These are phyloP conservation scores for Actenoides hombroni DNA, from an alignment of 2,113 vertebrate species.

Conservation along the genomic window DNA sequence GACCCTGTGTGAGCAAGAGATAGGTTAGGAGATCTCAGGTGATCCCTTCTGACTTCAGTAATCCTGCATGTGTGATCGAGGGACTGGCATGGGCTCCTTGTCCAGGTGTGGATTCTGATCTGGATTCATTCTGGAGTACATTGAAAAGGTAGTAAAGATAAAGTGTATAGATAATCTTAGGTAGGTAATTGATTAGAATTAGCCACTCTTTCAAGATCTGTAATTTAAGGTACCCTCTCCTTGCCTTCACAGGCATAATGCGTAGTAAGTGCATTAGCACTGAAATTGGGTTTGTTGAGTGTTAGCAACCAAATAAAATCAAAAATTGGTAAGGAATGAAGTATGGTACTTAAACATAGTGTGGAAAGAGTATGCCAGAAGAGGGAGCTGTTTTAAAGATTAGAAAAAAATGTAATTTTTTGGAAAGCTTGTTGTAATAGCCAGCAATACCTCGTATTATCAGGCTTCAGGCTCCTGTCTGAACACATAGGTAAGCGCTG, in stretches of 20 bases:
- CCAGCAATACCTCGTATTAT: background rate
- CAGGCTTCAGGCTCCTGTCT: background rate
- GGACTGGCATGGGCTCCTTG: background rate
- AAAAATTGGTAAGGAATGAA: background rate
- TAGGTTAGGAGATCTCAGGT: background rate
- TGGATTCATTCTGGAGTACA: background rate
- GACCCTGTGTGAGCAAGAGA: accelerated
- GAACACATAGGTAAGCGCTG: background rate
- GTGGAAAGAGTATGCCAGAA: conserved; percentile 46
- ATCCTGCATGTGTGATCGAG: background rate
- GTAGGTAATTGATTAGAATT: background rate
- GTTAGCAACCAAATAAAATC: background rate
- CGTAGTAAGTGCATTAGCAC: background rate
- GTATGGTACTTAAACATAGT: background rate
- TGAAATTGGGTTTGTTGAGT: background rate
- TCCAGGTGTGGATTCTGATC: background rate
- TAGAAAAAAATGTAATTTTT: background rate
- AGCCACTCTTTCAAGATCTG: background rate
- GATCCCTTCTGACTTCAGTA: background rate
- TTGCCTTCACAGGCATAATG: background rate
- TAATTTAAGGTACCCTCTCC: background rate
- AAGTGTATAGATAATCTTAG: background rate
- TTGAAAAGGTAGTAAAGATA: background rate
- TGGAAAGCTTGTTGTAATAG: background rate
- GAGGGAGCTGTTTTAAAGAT: conserved; percentile 70